Conservation (phyloP, 2,888 invertebrate genomes). For the Cremastobaeus sp. region DNA sequence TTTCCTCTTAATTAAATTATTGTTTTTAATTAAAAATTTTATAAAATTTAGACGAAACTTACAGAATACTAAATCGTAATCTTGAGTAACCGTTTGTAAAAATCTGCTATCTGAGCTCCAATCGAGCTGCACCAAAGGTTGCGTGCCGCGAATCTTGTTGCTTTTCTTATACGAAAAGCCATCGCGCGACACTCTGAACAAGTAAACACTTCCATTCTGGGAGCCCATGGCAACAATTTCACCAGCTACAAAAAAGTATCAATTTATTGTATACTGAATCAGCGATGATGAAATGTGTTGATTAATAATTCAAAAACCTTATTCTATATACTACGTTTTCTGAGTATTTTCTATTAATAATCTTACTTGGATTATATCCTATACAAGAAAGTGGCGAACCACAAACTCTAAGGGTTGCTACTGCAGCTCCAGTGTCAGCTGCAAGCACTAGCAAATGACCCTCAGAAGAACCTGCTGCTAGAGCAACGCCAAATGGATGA, state of each 20-base stretch:
- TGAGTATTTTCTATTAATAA: neutral
- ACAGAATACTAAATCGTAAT: conserved; percentile 94
- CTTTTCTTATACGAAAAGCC: conserved; percentile 94
- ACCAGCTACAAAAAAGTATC: conserved; percentile 83
- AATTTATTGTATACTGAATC: neutral
- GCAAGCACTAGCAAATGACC: conserved; percentile 92
- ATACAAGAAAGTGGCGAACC: conserved; percentile 92
- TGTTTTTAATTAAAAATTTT: too few relatives aligned
- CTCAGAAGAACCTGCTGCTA: conserved; percentile 93
- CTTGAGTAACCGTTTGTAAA: conserved; percentile 92
- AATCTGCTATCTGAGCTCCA: conserved; percentile 94
- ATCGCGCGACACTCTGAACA: conserved; percentile 91
- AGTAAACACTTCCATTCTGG: conserved; percentile 91
- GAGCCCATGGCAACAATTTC: conserved; percentile 93
- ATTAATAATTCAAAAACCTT: too few relatives aligned
- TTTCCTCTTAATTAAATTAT: too few relatives aligned
- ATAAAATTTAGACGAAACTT: too few relatives aligned
- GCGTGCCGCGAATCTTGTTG: conserved; percentile 91
- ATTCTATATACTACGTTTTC: too few relatives aligned
- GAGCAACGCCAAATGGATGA: conserved; percentile 91
- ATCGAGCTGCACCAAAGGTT: conserved; percentile 91
- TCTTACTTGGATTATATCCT: conserved; percentile 90
- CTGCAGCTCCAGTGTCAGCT: conserved; percentile 90
- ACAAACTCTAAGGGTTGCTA: conserved; percentile 91
- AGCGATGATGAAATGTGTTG: too few relatives aligned